Evolutionary conservation across 2,888 invertebrate genomes (phyloP).

Genomic region (Neria commutata): DNA sequence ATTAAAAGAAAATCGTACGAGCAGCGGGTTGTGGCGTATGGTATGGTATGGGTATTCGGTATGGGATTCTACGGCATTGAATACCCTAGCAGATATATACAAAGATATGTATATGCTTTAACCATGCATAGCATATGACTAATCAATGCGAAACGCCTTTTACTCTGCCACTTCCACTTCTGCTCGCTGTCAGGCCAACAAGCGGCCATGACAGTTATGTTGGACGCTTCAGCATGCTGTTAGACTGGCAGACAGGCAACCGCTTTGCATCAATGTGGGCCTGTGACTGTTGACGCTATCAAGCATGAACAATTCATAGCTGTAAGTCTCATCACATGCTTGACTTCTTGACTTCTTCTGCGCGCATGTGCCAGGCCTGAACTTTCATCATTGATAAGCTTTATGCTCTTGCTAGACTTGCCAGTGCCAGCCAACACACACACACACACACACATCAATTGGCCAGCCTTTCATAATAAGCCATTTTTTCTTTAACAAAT

Average conservation of each 20-base stretch:
- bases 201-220: not conserved
- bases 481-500: not conserved
- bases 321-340: not conserved
- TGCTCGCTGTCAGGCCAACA: not conserved
- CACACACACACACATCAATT: slow-evolving; percentile 3
- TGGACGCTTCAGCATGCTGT: not conserved
- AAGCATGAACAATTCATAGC: not conserved
- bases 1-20: no score
- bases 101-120: slow-evolving; percentile 20
- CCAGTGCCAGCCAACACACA: not conserved
- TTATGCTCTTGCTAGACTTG: no score
- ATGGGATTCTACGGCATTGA: no score
- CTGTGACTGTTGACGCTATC: slow-evolving; percentile 17
- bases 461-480: slow-evolving; percentile 17
- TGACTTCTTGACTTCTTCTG: no score
- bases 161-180: slow-evolving; percentile 15
- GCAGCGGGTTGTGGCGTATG: no score
- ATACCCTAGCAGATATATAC: no score
- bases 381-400: slow-evolving; percentile 57
- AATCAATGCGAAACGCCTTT: slow-evolving; percentile 51
- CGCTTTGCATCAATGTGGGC: no score
- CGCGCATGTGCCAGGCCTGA: slow-evolving; percentile 10
- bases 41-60: slow-evolving; percentile 22
- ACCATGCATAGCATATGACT: slow-evolving; percentile 36
- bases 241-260: no score